Conservation (phyloP, 2,888 invertebrate genomes). For the Dorcus hopei region DNA sequence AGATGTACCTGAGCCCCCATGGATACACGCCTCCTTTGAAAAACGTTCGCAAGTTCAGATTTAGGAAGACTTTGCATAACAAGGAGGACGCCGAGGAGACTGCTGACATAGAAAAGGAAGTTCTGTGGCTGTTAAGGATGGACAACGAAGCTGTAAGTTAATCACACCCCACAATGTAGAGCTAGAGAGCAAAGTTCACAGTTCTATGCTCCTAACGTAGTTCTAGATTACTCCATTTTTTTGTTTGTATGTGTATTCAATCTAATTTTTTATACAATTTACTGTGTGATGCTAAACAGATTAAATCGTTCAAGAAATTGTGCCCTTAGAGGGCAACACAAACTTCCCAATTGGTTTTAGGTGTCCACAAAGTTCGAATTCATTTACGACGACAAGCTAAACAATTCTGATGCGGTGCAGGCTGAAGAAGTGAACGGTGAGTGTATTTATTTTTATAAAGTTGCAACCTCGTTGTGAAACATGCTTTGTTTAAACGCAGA, state of each 20-base stretch:
- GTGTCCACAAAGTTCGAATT: constrained; percentile 28
- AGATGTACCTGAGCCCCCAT: constrained; percentile 52
- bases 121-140: constrained; percentile 58
- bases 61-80: constrained; percentile 58
- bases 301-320: too few relatives aligned
- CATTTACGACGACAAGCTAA: constrained; percentile 16
- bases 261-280: not conserved
- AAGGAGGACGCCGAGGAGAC: constrained; percentile 67
- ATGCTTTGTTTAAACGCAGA: too few relatives aligned
- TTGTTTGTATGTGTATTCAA: too few relatives aligned
- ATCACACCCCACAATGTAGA: not conserved
- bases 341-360: constrained; percentile 6
- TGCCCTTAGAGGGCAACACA: too few relatives aligned
- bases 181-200: not conserved
- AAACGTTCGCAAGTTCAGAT: constrained; percentile 63
- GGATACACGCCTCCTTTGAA: constrained; percentile 69
- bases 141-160: constrained; percentile 60
- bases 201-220: not conserved
- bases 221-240: too few relatives aligned
- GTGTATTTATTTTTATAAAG: not conserved
- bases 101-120: constrained; percentile 65
- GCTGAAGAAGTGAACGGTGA: constrained; percentile 4
- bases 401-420: not conserved
- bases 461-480: not conserved
- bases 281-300: not conserved